Evolutionary conservation across 1,140 invertebrate genomes (phyloP).

Genomic region (Himalopsyche phryganea): DNA sequence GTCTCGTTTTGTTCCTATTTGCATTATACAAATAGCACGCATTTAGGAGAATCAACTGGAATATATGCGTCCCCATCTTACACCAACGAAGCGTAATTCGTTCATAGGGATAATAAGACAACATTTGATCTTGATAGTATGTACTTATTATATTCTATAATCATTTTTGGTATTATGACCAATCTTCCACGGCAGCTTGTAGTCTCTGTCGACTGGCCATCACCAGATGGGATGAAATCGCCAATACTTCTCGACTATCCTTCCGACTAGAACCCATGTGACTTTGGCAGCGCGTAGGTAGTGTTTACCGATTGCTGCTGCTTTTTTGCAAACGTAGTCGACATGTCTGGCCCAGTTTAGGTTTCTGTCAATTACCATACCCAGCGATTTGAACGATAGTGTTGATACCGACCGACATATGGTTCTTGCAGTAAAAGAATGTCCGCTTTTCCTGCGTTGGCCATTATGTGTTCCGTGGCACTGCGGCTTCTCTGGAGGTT

Average conservation of each 20-base stretch:
- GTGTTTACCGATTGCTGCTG: too few species aligned
- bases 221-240: background rate
- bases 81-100: background rate
- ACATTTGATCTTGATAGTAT: slow-evolving; percentile 1
- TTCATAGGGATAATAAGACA: background rate
- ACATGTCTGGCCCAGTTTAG: too few species aligned
- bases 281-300: too few species aligned
- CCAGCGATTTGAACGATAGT: too few species aligned
- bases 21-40: background rate
- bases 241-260: background rate
- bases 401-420: too few species aligned
- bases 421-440: too few species aligned
- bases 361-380: too few species aligned
- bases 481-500: too few species aligned
- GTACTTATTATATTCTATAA: background rate
- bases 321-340: too few species aligned
- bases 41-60: background rate
- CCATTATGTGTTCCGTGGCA: too few species aligned
- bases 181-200: background rate
- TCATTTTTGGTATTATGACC: background rate
- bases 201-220: background rate
- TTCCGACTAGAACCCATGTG: background rate
- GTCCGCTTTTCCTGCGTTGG: too few species aligned
- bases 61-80: background rate
- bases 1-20: background rate